Conservation (phyloP, 2,888 invertebrate species). For the Aradus depressus region DNA sequence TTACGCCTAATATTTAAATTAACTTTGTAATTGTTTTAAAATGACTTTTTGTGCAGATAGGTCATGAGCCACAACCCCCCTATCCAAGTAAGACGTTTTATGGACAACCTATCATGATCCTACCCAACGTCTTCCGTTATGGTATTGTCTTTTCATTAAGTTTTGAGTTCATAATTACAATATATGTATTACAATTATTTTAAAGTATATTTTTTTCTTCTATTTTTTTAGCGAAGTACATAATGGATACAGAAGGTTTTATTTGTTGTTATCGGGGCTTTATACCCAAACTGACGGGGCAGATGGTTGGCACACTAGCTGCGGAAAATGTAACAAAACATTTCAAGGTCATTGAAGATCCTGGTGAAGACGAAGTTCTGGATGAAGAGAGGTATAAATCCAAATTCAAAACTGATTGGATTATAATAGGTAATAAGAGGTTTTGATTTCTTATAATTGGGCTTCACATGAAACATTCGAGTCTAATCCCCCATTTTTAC, state of each 20-base stretch:
- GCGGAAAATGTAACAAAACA: slow-evolving; percentile 13
- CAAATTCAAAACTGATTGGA: neutral
- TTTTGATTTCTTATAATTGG: too few relatives aligned
- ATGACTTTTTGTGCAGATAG: slow-evolving; percentile 50
- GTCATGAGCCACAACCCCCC: slow-evolving; percentile 78
- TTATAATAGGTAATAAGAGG: too few relatives aligned
- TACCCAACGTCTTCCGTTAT: slow-evolving; percentile 86
- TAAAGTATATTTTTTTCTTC: too few relatives aligned
- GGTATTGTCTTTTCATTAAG: slow-evolving; percentile 39
- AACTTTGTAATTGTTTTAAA: too few relatives aligned
- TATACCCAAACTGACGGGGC: slow-evolving; percentile 42
- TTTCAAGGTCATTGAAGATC: slow-evolving; percentile 14
- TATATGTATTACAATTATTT: too few relatives aligned
- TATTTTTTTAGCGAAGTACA: slow-evolving; percentile 63
- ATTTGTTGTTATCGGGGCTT: slow-evolving; percentile 77
- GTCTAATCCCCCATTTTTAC: too few relatives aligned
- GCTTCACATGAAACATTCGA: too few relatives aligned
- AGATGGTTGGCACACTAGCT: slow-evolving; percentile 19
- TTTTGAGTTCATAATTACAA: neutral
- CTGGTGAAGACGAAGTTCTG: neutral
- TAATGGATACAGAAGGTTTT: slow-evolving; percentile 74
- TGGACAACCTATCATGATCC: slow-evolving; percentile 65
- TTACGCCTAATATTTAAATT: too few relatives aligned
- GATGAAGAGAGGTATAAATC: neutral
- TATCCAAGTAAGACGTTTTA: slow-evolving; percentile 64